Percentiles rank a stretch among this genome's conserved stretches.
phyloP scores from a whole-genome alignment of 1,140 invertebrate species.

The Diorhabda elongata region DNA sequence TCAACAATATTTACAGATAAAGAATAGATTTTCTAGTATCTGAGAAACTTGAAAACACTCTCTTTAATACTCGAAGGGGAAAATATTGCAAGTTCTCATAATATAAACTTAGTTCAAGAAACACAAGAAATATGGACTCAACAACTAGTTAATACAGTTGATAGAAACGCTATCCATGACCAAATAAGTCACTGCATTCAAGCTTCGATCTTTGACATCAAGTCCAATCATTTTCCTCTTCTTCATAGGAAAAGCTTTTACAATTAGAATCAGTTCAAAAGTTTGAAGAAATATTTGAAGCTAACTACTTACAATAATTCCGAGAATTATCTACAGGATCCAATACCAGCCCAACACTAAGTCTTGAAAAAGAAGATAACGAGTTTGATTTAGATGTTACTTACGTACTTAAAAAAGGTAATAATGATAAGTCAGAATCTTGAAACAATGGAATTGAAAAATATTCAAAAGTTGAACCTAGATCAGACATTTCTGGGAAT shows the following conservation, averaged over 20 bases:
- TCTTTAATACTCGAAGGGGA: not conserved
- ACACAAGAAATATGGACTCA: not conserved
- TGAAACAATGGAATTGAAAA: not conserved
- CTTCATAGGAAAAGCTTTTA: not conserved
- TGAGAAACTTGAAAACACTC: not conserved
- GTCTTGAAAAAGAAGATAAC: constrained; percentile 3
- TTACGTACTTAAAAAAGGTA: not conserved
- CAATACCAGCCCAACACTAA: constrained; percentile 2
- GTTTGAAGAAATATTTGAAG: not conserved
- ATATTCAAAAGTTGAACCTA: not conserved
- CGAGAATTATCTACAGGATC: constrained; percentile 11
- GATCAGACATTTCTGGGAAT: not conserved
- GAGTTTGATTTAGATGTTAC: not conserved
- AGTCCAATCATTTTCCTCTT: constrained; percentile 5
- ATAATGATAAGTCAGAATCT: not conserved
- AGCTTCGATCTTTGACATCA: constrained; percentile 6
- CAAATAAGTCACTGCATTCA: constrained; percentile 7
- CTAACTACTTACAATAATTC: not conserved
- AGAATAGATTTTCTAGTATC: not conserved
- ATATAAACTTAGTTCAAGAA: not conserved
- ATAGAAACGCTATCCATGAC: constrained; percentile 8
- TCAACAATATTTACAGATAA: not conserved
- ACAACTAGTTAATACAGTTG: constrained; percentile 9
- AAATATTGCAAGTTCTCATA: not conserved
- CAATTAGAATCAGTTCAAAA: not conserved